Evolutionary conservation across 2,797 vertebrate genomes (phyloP).

Genomic region (Notoglanidium macrostoma): DNA sequence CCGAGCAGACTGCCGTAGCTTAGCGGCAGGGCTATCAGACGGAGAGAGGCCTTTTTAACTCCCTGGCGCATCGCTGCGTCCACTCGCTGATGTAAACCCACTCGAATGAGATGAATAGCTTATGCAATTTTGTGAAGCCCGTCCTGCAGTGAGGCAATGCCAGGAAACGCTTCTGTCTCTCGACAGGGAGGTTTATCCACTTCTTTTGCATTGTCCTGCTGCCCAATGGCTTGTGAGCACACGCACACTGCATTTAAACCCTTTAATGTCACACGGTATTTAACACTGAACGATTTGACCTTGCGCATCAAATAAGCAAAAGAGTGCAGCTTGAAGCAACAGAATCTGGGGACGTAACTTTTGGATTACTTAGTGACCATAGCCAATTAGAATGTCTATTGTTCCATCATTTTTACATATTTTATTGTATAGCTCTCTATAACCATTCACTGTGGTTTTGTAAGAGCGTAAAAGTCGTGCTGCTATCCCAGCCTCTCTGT

Average conservation of each 20-base stretch:
- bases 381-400: background rate
- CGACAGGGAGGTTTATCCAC: constrained; percentile 31
- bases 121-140: constrained; percentile 58
- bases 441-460: background rate
- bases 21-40: constrained; percentile 41
- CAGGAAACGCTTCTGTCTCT: constrained; percentile 57
- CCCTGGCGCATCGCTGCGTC: constrained; percentile 41
- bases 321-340: background rate
- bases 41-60: constrained; percentile 40
- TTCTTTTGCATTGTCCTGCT: constrained; percentile 43
- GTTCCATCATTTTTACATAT: background rate
- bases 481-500: background rate
- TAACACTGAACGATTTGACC: constrained; percentile 40
- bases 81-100: constrained; percentile 55
- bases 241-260: background rate
- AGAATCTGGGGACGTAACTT: constrained; percentile 9
- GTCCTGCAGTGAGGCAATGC: constrained; percentile 52
- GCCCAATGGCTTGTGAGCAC: constrained; percentile 40
- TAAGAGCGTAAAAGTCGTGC: constrained; percentile 10
- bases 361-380: background rate
- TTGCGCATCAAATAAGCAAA: constrained; percentile 7
- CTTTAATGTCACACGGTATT: constrained; percentile 37
- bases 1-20: constrained; percentile 33
- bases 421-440: background rate
- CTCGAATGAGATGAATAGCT: constrained; percentile 59